Percentiles rank a stretch among this genome's conserved stretches.
Evolutionary conservation across 1,140 invertebrate species (phyloP).

Genomic region (Chlorops oryzae): DNA sequence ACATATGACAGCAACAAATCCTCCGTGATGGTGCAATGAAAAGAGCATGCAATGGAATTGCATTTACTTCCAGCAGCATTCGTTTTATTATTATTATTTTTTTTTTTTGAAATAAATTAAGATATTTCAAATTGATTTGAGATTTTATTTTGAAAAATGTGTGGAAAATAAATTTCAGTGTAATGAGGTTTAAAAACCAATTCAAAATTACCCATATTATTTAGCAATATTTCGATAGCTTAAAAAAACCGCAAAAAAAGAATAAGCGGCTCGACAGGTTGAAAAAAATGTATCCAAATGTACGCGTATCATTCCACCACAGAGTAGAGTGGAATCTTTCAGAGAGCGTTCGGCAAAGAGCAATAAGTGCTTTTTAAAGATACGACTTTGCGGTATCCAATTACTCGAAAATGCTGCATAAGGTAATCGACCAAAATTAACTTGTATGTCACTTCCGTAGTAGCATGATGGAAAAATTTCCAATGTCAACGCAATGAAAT

Average conservation of each 20-base stretch:
- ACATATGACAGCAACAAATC: too few relatives aligned
- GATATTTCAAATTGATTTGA: too few relatives aligned
- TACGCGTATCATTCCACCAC: conserved; percentile 28
- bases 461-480: conserved; percentile 32
- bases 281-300: conserved; percentile 30
- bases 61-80: too few relatives aligned
- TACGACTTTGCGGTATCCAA: conserved; percentile 19
- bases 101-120: too few relatives aligned
- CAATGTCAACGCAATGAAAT: conserved; percentile 21
- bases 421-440: conserved; percentile 23
- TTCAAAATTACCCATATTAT: too few relatives aligned
- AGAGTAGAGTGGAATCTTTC: conserved; percentile 21
- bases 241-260: conserved; percentile 29
- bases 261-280: conserved; percentile 28
- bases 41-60: too few relatives aligned
- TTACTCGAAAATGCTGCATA: conserved; percentile 37
- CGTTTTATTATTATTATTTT: too few relatives aligned
- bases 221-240: too few relatives aligned
- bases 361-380: conserved; percentile 32
- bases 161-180: too few relatives aligned
- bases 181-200: too few relatives aligned
- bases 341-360: conserved; percentile 32
- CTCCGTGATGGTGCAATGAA: too few relatives aligned
- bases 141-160: too few relatives aligned
- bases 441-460: conserved; percentile 28